Percentiles rank a stretch among this genome's conserved stretches.
Conservation (phyloP, 35 echinoderm and acorn worm genomes). For the Hemicentrotus pulcherrimus region DNA sequence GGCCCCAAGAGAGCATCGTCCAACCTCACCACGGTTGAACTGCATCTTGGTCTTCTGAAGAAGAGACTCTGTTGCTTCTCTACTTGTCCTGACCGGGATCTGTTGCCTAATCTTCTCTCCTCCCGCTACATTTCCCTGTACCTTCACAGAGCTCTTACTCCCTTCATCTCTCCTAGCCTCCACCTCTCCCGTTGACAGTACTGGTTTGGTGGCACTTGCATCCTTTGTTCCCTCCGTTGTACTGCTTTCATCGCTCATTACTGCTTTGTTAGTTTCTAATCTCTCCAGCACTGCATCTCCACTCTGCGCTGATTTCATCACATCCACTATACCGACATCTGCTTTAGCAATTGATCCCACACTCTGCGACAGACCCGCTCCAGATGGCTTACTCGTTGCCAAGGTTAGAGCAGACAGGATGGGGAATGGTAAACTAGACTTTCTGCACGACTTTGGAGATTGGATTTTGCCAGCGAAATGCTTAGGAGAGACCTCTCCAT, state of each 20-base stretch:
- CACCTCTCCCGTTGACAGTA: neutral
- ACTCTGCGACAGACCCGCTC: conserved; percentile 25
- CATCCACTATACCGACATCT: neutral
- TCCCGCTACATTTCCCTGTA: neutral
- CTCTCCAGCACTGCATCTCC: neutral
- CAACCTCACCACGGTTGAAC: conserved; percentile 20
- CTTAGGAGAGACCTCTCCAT: conserved; percentile 20
- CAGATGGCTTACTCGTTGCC: conserved; percentile 50
- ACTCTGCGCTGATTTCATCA: neutral
- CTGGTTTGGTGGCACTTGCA: neutral
- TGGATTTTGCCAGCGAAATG: conserved; percentile 1
- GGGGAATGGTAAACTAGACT: conserved; percentile 27
- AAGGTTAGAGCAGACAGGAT: neutral
- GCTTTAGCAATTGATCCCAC: conserved; percentile 26
- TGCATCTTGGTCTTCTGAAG: conserved; percentile 29
- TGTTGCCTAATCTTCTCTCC: neutral
- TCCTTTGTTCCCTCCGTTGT: neutral
- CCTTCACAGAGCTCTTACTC: neutral
- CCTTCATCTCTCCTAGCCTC: neutral
- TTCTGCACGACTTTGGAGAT: neutral
- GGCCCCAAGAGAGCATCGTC: neutral
- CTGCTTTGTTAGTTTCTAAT: neutral
- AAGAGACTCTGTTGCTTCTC: conserved; percentile 36
- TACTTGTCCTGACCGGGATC: neutral
- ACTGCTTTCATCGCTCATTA: neutral